Evolutionary conservation across 2,888 invertebrate genomes (phyloP).

Genomic region (Abrostola triplasia): DNA sequence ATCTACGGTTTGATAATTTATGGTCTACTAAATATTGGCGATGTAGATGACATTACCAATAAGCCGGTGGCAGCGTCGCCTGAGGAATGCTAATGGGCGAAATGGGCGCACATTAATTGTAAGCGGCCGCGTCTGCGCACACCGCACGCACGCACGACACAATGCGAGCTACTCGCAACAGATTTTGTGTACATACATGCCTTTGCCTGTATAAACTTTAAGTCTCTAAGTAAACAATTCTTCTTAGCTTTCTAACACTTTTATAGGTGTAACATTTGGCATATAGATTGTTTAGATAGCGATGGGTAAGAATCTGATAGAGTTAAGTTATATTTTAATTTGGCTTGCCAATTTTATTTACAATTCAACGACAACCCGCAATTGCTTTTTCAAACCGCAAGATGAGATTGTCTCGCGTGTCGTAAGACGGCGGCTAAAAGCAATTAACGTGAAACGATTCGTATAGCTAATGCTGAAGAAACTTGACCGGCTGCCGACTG

Average conservation of each 20-base stretch:
- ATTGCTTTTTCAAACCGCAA: conserved; percentile 64
- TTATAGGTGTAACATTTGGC: conserved; percentile 19
- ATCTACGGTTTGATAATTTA: conserved; percentile 68
- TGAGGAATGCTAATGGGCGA: conserved; percentile 77
- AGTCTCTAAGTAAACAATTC: neutral
- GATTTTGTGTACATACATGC: conserved; percentile 44
- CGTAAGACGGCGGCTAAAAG: conserved; percentile 67
- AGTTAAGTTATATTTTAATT: conserved; percentile 67
- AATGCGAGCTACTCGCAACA: conserved; percentile 39
- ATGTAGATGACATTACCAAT: conserved; percentile 74
- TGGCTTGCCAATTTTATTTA: conserved; percentile 74
- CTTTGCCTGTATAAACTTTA: neutral
- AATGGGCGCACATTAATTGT: conserved; percentile 76
- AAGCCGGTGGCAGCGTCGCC: conserved; percentile 63
- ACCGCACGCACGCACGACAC: conserved; percentile 17
- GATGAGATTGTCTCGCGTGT: conserved; percentile 73
- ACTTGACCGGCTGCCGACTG: conserved; percentile 45
- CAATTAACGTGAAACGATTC: conserved; percentile 76
- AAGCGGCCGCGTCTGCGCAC: conserved; percentile 58
- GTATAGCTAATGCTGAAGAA: conserved; percentile 63
- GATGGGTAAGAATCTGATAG: conserved; percentile 61
- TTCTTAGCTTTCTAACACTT: neutral
- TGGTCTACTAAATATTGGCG: conserved; percentile 71
- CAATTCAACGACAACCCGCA: conserved; percentile 68
- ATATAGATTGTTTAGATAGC: conserved; percentile 60